Evolutionary conservation across 2,888 invertebrate genomes (phyloP), one percentile per base, ranked within the genome.

Genomic region (Azorinus chamasolen): DNA sequence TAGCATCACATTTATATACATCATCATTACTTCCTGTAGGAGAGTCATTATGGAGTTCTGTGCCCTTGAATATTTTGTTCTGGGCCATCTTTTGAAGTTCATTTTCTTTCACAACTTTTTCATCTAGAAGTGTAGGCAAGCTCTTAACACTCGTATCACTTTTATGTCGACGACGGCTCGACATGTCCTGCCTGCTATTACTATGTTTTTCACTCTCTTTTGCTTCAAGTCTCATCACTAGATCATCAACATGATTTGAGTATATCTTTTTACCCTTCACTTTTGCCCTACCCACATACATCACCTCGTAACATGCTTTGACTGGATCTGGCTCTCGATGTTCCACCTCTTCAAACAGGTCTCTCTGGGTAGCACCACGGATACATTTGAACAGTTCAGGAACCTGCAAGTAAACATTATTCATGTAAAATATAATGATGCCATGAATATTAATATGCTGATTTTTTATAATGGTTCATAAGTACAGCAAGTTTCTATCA

Each of bases 281-380:
- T 83, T 96, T 95, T 55, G 97, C 97, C 94, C 97, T 97, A 0
- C 98, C 98, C 55, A 98, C 96, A 93, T 98, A 98, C 81, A 98
- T 94, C 2, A 97, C 97, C 96, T 97, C 93, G 75, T 89, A 93
- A 64, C 89, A 86, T 37, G 89, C 85, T 74, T 80, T 88, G 1
- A 83, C 83, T 14, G 79, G 78, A 45, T 88, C 87, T 3, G 76
- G 69, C 12, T 79, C 75, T 54, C 69, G 78, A 22, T 73, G 61
- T 32, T 85, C 77, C 79, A 83, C 73, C 54, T 85, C 86, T 57
- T 77, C 73, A 73, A 80, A 82, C n/a, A 83, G 39, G 46, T 85
- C 84, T 37, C 82, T 65, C 70, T 86, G 83, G 25, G 93, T 93
- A 70, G 95, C 95, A 88, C 96, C 96, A 85, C 95, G 95, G 95